phyloP scores from a whole-genome alignment of 2,888 invertebrate genomes.

The Drosophila putrida region DNA sequence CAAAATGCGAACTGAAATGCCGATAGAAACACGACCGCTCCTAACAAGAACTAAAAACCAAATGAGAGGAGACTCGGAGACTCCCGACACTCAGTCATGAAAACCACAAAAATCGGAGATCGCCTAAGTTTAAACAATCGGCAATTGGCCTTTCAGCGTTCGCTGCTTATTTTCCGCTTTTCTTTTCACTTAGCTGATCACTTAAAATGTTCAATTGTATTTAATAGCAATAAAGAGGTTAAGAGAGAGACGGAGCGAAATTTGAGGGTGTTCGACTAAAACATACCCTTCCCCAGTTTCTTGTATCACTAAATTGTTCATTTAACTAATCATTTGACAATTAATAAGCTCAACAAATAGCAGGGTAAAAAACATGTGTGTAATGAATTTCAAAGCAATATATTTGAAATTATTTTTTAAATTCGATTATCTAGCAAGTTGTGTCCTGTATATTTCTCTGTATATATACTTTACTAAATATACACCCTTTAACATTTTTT shows the following conservation, averaged over 20 bases:
- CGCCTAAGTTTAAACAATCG: constrained; percentile 33
- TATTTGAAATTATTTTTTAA: not conserved
- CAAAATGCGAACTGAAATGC: constrained; percentile 7
- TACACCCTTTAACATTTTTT: not conserved
- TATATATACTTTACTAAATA: not conserved
- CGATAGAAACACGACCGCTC: constrained; percentile 33
- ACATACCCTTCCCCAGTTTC: not conserved
- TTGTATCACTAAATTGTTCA: not conserved
- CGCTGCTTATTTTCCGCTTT: constrained; percentile 36
- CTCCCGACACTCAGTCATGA: constrained; percentile 14
- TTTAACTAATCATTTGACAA: not conserved
- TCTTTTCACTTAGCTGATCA: constrained; percentile 26
- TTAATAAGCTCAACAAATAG: constrained; percentile 6
- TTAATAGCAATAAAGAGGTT: constrained; percentile 12
- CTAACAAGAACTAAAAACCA: constrained; percentile 35
- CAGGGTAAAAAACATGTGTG: not conserved
- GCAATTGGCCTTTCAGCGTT: constrained; percentile 22
- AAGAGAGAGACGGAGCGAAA: not conserved
- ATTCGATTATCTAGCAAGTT: not conserved
- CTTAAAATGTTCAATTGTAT: constrained; percentile 25
- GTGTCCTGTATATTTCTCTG: not conserved
- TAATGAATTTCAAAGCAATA: not conserved
- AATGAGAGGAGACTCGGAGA: constrained; percentile 31
- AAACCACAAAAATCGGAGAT: constrained; percentile 27
- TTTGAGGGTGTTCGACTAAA: not conserved